These are phyloP conservation scores for Diadegma fenestrale DNA, from an alignment of 2,888 invertebrate species.

Conservation along the genomic window DNA sequence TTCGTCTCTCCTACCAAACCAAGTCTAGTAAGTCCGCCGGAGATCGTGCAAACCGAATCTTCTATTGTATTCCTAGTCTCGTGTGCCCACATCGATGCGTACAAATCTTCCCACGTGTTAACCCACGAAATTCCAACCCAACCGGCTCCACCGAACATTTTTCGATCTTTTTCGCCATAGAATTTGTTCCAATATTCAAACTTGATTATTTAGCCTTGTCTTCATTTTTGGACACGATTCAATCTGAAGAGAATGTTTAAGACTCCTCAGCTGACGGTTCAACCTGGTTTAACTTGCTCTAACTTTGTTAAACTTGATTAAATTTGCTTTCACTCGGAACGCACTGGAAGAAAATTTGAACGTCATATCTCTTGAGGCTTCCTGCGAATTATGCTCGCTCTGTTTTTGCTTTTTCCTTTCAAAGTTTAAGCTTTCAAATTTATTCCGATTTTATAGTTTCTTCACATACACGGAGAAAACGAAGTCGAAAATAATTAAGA, in stretches of 20 bases:
- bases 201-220: background rate
- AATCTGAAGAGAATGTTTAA: background rate
- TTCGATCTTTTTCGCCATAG: background rate
- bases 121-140: background rate
- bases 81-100: background rate
- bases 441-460: no score
- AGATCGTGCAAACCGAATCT: constrained; percentile 40
- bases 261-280: no score
- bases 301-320: no score
- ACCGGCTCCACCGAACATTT: background rate
- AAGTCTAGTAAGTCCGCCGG: constrained; percentile 21
- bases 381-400: no score
- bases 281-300: no score
- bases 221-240: background rate
- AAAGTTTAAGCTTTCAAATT: no score
- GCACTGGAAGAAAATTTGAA: no score
- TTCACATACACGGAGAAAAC: no score
- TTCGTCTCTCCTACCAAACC: constrained; percentile 34
- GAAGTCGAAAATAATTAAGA: no score
- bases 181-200: background rate
- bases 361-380: no score
- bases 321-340: no score
- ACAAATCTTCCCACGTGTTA: background rate
- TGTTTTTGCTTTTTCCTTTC: no score
- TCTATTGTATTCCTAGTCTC: constrained; percentile 24